Evolutionary conservation across 2,888 invertebrate genomes (phyloP).

Genomic region (Ennomos erosarius): DNA sequence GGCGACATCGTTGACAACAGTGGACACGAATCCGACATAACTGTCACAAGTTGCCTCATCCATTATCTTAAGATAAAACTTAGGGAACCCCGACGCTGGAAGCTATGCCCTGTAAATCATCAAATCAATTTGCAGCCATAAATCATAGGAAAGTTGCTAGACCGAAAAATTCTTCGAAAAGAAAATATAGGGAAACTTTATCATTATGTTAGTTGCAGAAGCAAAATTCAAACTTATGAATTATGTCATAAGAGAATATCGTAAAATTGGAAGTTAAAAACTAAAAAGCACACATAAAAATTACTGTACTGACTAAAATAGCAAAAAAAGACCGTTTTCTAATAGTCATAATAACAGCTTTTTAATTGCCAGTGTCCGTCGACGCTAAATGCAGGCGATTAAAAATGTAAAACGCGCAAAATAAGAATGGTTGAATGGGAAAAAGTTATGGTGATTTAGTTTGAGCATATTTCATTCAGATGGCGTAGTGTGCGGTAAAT

Average conservation of each 20-base stretch:
- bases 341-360: slow-evolving; percentile 22
- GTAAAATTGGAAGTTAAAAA: too few species aligned
- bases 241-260: too few species aligned
- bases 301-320: slow-evolving; percentile 7
- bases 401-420: slow-evolving; percentile 7
- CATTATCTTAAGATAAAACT: slow-evolving; percentile 59
- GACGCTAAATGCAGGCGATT: slow-evolving; percentile 12
- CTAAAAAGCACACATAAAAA: background rate
- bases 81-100: slow-evolving; percentile 42
- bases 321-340: slow-evolving; percentile 20
- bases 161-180: slow-evolving; percentile 11
- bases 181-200: background rate
- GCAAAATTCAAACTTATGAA: too few species aligned
- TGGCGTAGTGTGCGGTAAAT: slow-evolving; percentile 16
- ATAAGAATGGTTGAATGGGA: slow-evolving; percentile 8
- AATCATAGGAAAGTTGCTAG: slow-evolving; percentile 47
- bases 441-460: slow-evolving; percentile 23
- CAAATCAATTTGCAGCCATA: slow-evolving; percentile 53
- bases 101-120: slow-evolving; percentile 51
- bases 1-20: slow-evolving; percentile 45
- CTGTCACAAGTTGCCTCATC: slow-evolving; percentile 61
- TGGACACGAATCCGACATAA: slow-evolving; percentile 52
- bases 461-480: slow-evolving; percentile 23
- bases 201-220: too few species aligned
- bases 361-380: slow-evolving; percentile 21